Evolutionary conservation across 2,888 invertebrate genomes (phyloP).

Genomic region (Homarus gammarus): DNA sequence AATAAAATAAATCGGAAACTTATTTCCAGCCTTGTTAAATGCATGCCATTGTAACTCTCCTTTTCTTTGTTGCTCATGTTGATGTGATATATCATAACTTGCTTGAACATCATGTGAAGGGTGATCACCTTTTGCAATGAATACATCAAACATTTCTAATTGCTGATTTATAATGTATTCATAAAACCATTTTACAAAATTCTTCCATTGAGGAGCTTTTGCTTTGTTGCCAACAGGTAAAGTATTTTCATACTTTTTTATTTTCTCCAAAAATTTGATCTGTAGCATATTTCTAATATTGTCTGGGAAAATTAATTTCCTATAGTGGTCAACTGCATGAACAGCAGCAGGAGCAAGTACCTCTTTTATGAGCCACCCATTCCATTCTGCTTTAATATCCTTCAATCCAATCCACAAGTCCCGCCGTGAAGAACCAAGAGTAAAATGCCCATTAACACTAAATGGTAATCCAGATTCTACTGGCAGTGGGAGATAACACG

Average conservation of each 20-base stretch:
- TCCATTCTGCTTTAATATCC: conserved; percentile 33
- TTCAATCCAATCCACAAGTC: conserved; percentile 42
- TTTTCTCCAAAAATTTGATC: background rate
- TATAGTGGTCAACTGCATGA: conserved; percentile 5
- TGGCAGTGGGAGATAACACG: conserved; percentile 51
- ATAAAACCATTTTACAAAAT: conserved; percentile 39
- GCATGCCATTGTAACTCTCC: conserved; percentile 41
- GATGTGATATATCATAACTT: too few species aligned
- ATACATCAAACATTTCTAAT: conserved; percentile 35
- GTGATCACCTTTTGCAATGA: conserved; percentile 8
- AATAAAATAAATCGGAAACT: conserved; percentile 38
- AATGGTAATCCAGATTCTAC: conserved; percentile 44
- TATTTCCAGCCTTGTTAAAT: background rate
- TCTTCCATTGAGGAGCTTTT: background rate
- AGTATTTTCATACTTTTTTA: background rate
- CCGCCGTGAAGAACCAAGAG: conserved; percentile 32
- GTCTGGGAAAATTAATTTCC: background rate
- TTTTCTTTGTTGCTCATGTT: background rate
- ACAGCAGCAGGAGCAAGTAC: conserved; percentile 44
- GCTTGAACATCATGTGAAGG: too few species aligned
- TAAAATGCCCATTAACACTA: conserved; percentile 59
- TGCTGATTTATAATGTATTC: conserved; percentile 21
- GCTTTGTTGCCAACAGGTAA: background rate
- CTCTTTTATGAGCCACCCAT: conserved; percentile 55
- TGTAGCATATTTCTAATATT: background rate